Conservation (phyloP, 2,113 vertebrate genomes). For the Sclerurus mexicanus region DNA sequence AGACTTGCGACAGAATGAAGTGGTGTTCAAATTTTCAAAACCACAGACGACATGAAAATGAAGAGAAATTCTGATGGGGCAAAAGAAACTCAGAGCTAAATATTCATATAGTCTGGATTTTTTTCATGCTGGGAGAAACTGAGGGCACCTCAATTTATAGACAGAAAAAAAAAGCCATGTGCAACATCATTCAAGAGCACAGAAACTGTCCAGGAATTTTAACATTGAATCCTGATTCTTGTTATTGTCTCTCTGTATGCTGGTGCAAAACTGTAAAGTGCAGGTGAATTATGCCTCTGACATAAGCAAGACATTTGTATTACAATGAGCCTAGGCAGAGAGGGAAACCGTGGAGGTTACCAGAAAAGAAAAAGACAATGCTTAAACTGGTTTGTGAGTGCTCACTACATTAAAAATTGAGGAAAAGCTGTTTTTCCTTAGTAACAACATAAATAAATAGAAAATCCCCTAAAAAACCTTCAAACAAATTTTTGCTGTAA, state of each 20-base stretch:
- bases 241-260: background rate
- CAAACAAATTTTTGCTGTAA: background rate
- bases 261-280: background rate
- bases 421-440: background rate
- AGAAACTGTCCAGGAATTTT: background rate
- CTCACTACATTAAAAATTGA: background rate
- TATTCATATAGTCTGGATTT: rapidly evolving
- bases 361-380: background rate
- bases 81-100: background rate
- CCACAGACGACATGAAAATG: rapidly evolving
- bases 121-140: background rate
- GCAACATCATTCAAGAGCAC: background rate
- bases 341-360: background rate
- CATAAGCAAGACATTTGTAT: background rate
- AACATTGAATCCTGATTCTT: background rate
- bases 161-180: background rate
- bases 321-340: background rate
- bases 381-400: background rate
- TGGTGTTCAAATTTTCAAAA: background rate
- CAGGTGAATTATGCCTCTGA: background rate
- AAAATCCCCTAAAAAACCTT: background rate
- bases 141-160: background rate
- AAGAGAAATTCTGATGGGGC: background rate
- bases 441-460: background rate
- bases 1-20: background rate